Evolutionary conservation across 2,888 invertebrate species (phyloP), one percentile per base, ranked within the genome.

Genomic region (Ferdinandea cuprea): DNA sequence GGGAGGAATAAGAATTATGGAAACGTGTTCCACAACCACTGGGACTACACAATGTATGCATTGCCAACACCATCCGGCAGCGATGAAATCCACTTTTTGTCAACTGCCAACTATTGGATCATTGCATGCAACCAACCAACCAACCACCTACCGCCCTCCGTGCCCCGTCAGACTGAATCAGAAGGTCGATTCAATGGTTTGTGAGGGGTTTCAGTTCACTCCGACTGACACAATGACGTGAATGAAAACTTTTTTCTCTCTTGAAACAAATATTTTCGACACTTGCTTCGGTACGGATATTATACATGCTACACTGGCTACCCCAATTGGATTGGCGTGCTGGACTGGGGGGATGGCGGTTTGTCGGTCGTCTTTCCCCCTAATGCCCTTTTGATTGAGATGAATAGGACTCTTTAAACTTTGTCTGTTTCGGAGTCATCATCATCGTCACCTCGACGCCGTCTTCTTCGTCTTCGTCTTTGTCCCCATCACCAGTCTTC

Each of bases 1-100:
- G 84, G 65, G 52, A 79, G 79, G 84, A 84, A 84, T 84, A 84
- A 79, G 84, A 84, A 84, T 84, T 79, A 84, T 84, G 79, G 59
- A 79, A 79, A 68, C 76, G 42, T 61, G 48, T 72, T 72, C 66
- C 40, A 50, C 59, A 44, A 76, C 21, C 61, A 15, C 46, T 35
- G 42, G 54, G 30, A 50, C 65, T 50, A 40, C 11, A n/a, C n/a
- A 9, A 15, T 40, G 35, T 72, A 61, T 66, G 35, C 48, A 56
- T 48, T 54, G 54, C 44, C 50, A 44, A 21, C 56, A 58, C 37
- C 46, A 54, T 44, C 69, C 42, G 69, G 54, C 35, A 61, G 21
- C 74, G 40, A 76, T 71, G 59, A 56, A 77, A 76, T 77, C 76
- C 42, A 69, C 63, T 80, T 74, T 63, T 80, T 80, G 80, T 69